Base-by-base conservation (phyloP, 2,888 invertebrate genomes). In the Agonopterix heracliana region DNA sequence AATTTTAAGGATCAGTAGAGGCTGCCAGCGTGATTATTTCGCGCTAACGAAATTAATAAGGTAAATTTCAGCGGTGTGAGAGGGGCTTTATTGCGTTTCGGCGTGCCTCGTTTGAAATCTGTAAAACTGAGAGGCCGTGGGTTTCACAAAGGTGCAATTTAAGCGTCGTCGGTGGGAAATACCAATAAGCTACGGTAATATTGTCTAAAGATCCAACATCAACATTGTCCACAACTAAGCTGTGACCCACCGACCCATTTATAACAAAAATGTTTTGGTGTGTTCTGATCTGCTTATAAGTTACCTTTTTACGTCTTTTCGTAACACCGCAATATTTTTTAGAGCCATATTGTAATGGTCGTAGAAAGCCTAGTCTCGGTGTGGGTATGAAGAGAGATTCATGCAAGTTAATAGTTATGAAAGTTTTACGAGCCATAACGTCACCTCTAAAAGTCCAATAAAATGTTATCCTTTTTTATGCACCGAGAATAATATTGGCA, bases 31-130 rank as follows among this genome's bases (percentile, higher is more conserved):
- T 74, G 78, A 78, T 81, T 78, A 81, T 81, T 80, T 78, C 66
- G 66, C 64, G 74, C 68, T 80, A 78, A 79, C 76, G 64, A 81
- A 82, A 82, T 81, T 82, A 82, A 83, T 82, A 81, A 82, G 76
- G 78, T 71, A 65, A 76, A 74, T 76, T 76, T 74, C 67, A 68
- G 66, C 68, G 68, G 68, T 66, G 69, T 68, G 64, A 64, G 74
- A 62, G 64, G 54, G 58, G 67, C 66, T 63, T 76, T 74, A 78
- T 77, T 74, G 71, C 71, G 65, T 78, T 77, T 76, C 64, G 62
- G 55, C 61, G 66, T 63, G 69, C 70, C 69, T 73, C 68, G 74
- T 75, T 79, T 76, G 71, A 72, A 44, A 44, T 56, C 54, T 71
- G 65, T 66, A 57, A 63, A 69, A 68, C 65, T 66, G 61, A 52